Evolutionary conservation across 2,113 vertebrate genomes (phyloP), one percentile per base, ranked within the genome.

Genomic region (Furnarius figulus): DNA sequence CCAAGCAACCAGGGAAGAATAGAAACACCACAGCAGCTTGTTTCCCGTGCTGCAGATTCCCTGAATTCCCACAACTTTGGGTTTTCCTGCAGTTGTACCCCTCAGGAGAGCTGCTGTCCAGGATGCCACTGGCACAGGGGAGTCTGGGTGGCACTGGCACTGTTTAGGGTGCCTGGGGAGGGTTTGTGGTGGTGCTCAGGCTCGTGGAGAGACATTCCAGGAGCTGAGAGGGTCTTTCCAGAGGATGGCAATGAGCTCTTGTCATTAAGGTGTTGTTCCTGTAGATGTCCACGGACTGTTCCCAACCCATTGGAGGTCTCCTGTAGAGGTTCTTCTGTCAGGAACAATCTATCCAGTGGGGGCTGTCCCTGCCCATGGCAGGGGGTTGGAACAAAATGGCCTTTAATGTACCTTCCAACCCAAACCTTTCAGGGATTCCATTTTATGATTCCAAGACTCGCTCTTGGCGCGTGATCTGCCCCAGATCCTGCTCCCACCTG

Each of bases 1-100:
- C 78, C 94, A 90, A 87, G 91, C 90, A 96, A 50, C 49, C n/a
- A 17, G 58, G n/a, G 8, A 52, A 52, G 33, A n/a, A 44, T 23
- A 2, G 11, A 37, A 49, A 42, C 30, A 30, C 24, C 40, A 18
- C 74, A 17, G 56, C 24, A 55, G 49, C 39, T 70, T 31, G 18
- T 67, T 95, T 89, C 74, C 71, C 40, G 46, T 72, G 71, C 62
- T 62, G 67, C 67, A 47, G 46, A 30, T 72, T 30, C 50, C 62
- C 52, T 55, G 30, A 18, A 37, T 61, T 56, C 39, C 56, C 50
- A 61, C 62, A 27, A 30, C 62, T 74, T 46, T 5, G 40, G 4
- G 24, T 56, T 87, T 40, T 56, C 62, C 44, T 74, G 40, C 42
- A 33, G 28, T 37, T 42, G 49, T 7, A 1, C 17, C 3, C 5